These are phyloP conservation scores for Drosophila dives DNA, from an alignment of 2,888 invertebrate species.

Conservation along the genomic window DNA sequence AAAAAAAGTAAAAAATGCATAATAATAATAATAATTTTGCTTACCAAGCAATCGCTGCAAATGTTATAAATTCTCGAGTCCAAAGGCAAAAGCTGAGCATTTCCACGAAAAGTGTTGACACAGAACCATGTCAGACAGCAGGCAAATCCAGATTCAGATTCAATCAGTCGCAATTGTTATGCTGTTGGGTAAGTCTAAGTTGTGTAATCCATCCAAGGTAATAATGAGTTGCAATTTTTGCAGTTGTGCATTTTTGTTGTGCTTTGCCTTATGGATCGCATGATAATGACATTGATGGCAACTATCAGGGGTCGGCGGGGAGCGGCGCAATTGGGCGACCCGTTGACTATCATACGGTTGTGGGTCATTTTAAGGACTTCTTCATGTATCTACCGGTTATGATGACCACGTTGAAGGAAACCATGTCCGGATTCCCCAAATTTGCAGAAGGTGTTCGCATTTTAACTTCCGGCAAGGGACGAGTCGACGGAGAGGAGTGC, in stretches of 20 bases:
- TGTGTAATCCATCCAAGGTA: background rate
- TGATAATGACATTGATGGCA: conserved; percentile 67
- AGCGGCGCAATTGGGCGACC: conserved; percentile 24
- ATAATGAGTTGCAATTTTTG: background rate
- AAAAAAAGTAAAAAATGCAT: conserved; percentile 36
- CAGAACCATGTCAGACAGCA: conserved; percentile 52
- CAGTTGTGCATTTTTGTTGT: conserved; percentile 39
- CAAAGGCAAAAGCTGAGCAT: conserved; percentile 50
- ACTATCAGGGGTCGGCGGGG: conserved; percentile 26
- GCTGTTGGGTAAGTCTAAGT: conserved; percentile 61
- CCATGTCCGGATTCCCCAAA: conserved; percentile 82
- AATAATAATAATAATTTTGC: conserved; percentile 46
- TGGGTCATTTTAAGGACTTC: conserved; percentile 82
- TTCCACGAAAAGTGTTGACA: conserved; percentile 41
- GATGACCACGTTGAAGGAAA: conserved; percentile 82
- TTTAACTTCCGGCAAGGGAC: conserved; percentile 66
- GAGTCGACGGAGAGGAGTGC: conserved; percentile 70
- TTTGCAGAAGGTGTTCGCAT: conserved; percentile 80
- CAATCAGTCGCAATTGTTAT: conserved; percentile 44
- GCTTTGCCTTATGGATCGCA: conserved; percentile 58
- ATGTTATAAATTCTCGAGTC: conserved; percentile 65
- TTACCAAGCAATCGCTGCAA: conserved; percentile 49
- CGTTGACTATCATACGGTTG: conserved; percentile 80
- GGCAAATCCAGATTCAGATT: conserved; percentile 17
- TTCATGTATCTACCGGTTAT: conserved; percentile 83